Evolutionary conservation across 2,113 vertebrate genomes (phyloP).

Genomic region (Lamprologus tigripictilis): DNA sequence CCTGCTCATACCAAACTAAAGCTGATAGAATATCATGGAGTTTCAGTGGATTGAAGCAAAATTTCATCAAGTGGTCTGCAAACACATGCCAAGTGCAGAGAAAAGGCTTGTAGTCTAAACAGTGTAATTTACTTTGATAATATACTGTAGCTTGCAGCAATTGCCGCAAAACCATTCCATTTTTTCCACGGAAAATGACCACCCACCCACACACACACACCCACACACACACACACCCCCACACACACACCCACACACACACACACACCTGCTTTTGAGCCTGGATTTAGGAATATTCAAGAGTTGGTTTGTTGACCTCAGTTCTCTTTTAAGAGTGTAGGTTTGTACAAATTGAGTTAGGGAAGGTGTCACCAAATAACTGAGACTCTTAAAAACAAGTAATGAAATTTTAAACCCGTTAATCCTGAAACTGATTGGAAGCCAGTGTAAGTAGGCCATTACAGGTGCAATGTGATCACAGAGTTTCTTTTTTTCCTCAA

Average conservation of each 20-base stretch:
- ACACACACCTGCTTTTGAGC: background rate
- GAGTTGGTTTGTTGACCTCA: background rate
- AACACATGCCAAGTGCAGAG: background rate
- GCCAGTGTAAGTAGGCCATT: background rate
- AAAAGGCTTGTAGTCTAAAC: background rate
- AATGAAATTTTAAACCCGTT: background rate
- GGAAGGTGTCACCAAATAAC: background rate
- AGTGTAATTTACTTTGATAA: background rate
- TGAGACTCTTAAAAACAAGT: background rate
- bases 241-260: background rate
- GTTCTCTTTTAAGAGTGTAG: background rate
- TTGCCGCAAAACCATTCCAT: background rate
- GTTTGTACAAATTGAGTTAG: background rate
- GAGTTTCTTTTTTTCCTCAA: background rate
- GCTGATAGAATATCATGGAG: background rate
- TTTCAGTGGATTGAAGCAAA: background rate
- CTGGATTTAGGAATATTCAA: background rate
- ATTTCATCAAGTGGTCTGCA: background rate
- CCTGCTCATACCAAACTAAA: background rate
- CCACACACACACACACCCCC: background rate
- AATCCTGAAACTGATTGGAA: background rate
- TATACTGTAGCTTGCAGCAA: background rate
- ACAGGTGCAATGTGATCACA: background rate
- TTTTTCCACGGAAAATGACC: background rate
- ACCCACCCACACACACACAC: background rate